Evolutionary conservation across 2,888 invertebrate species (phyloP), one percentile per base, ranked within the genome.

Genomic region (Pheosia gnoma): DNA sequence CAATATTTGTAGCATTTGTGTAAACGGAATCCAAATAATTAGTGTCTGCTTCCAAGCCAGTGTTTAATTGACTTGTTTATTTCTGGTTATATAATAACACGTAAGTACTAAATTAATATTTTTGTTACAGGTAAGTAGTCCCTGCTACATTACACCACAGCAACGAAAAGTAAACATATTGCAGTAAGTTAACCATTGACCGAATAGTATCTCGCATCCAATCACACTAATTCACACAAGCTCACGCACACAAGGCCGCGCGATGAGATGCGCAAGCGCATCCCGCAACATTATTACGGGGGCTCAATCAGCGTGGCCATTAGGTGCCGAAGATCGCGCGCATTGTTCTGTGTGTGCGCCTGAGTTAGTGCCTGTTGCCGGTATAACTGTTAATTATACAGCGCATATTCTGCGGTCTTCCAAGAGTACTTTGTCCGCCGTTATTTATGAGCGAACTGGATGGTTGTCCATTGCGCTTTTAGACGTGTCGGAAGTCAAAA

Each of bases 361-460:
- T 89, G 87, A 89, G 88, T 89, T 89, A 90, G 81, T 83, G 83
- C 85, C 89, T 87, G 86, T 89, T 87, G 85, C 83, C 77, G 81
- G 82, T 82, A 84, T 85, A 87, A 88, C 89, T 89, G 89, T 88
- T 91, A 92, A 91, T 91, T 91, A 90, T 90, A 88, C 83, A 82
- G 85, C 80, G 79, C 79, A 85, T 78, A 79, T 78, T 84, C 80
- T 85, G 84, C 79, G 85, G 82, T 82, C 80, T 72, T 77, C 79
- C 73, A 73, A 75, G 78, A 82, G 82, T 81, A 87, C 85, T 88
- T 89, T 86, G 88, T 85, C 84, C 77, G 78, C 64, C 64, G 70
- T 85, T 87, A 84, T 88, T 89, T 88, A 88, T 80, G 84, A 78
- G 79, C 68, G 76, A 71, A 72, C 72, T 69, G 62, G 71, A 77